Base-by-base conservation (phyloP, 2,888 invertebrate genomes). In the Neoascia interrupta region DNA sequence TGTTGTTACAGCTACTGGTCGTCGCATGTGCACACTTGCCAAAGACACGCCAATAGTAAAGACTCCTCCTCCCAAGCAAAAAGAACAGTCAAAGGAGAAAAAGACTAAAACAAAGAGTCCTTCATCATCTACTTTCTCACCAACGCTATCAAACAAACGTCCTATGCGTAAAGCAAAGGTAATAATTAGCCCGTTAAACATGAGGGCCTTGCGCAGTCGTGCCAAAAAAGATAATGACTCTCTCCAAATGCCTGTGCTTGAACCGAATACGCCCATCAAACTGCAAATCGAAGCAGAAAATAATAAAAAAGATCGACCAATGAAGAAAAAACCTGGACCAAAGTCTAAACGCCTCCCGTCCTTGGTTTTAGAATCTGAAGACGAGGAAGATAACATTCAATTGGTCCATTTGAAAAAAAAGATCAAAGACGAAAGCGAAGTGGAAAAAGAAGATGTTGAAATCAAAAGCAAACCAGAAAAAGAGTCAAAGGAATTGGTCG, bases 1-100 rank as follows among this genome's bases (percentile, higher is more conserved):
- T 1, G 92, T 92, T 1, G 85, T 92, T 19, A 91, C 91, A 0
- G 91, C 92, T 0, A 91, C 91, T 0, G 92, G 92, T 0, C 89
- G 90, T 75, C 86, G 93, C 5, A 90, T 91, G 86, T 92, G 92
- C 70, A 89, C 91, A 23, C 82, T 90, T 6, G 81, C 69, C 6
- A 80, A 88, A 68, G 84, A 81, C 11, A 53, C 73, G 36, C 10
- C 72, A 4, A 49, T 37, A 3, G 41, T 43, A 3, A 63, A 54
- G 36, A 31, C 31, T 31, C 18, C 16, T 6, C 10, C 19, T 13
- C 19, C n/a, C 1, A 54, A 37, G 6, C 11, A 36, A 11, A 66
- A 26, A 37, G 81, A 73, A 16, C 16, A 16, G 23, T 16, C 53
- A 23, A 54, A 69, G 18, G 54, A 39, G 49, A 43, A 37, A 26